Evolutionary conservation across 2,888 invertebrate species (phyloP).

Genomic region (Epinotia nisella): DNA sequence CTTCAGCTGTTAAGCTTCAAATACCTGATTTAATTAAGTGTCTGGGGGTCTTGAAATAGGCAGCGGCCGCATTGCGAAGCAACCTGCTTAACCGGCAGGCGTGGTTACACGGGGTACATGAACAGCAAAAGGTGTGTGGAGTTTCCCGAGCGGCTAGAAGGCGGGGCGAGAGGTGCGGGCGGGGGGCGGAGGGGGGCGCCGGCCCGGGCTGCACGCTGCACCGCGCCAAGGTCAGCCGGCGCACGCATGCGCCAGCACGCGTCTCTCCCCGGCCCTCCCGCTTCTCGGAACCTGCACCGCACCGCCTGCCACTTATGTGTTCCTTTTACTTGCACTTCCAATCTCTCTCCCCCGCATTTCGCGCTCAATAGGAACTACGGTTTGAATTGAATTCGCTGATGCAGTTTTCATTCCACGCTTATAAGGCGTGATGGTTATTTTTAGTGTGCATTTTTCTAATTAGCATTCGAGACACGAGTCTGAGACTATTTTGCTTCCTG

Average conservation of each 20-base stretch:
- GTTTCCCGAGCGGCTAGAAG: slow-evolving; percentile 58
- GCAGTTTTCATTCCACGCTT: background rate
- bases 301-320: slow-evolving; percentile 63
- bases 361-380: slow-evolving; percentile 48
- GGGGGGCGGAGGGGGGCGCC: slow-evolving; percentile 50
- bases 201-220: slow-evolving; percentile 78
- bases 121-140: slow-evolving; percentile 62
- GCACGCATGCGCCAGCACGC: slow-evolving; percentile 77
- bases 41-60: slow-evolving; percentile 72
- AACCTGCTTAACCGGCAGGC: slow-evolving; percentile 81
- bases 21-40: slow-evolving; percentile 58
- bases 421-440: slow-evolving; percentile 12
- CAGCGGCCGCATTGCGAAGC: slow-evolving; percentile 70
- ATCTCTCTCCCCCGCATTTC: slow-evolving; percentile 56
- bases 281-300: slow-evolving; percentile 65
- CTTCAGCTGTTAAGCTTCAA: slow-evolving; percentile 21
- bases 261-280: slow-evolving; percentile 46
- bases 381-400: slow-evolving; percentile 24
- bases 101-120: slow-evolving; percentile 67
- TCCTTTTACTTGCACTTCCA: slow-evolving; percentile 70
- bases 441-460: slow-evolving; percentile 18
- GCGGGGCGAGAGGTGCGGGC: slow-evolving; percentile 50
- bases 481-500: slow-evolving; percentile 50
- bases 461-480: slow-evolving; percentile 15
- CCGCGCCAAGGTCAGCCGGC: slow-evolving; percentile 80